Evolutionary conservation across 2,888 invertebrate species (phyloP), one percentile per base, ranked within the genome.

Genomic region (Scaptodrosophila latifasciaeformis): DNA sequence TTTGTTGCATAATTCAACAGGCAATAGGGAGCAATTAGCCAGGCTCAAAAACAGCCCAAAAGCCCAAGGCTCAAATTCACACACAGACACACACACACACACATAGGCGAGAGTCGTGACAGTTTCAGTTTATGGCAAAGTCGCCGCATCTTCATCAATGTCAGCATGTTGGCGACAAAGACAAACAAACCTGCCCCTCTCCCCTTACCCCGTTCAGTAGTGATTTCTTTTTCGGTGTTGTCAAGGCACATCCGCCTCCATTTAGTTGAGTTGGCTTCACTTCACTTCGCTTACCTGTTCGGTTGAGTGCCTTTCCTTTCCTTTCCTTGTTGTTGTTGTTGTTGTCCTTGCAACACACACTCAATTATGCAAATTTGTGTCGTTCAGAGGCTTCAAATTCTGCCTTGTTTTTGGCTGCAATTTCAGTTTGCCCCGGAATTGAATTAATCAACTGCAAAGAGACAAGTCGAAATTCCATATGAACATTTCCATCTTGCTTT

Each of bases 351-450:
- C 52, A 54, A 31, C 58, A n/a, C n/a, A n/a, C n/a, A 44, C 58
- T 51, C 58, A 70, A 67, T 62, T 75, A 71, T 66, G 76, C 56
- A 79, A 72, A 76, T 79, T 61, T 78, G 49, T 43, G 21, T 34
- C n/a, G n/a, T n/a, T n/a, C 46, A 10, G 24, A 24, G 7, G 4
- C 24, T 24, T 24, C 24, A 7, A 24, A 3, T 37, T 37, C 9
- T 17, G 17, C 3, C 17, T 35, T 13, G 12, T 13, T 35, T 35
- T 39, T 40, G n/a, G n/a, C 40, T n/a, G 60, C 71, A 78, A 66
- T 75, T 79, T 72, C 40, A 74, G 76, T 79, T 61, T 72, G 66
- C 74, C 62, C 55, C 50, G 70, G 60, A 79, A 76, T 75, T 65
- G 77, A 72, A 76, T 75, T 75, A 79, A 79, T 79, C 65, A 55